phyloP scores from a whole-genome alignment of 2,113 vertebrate genomes.

The Sceloporus undulatus region DNA sequence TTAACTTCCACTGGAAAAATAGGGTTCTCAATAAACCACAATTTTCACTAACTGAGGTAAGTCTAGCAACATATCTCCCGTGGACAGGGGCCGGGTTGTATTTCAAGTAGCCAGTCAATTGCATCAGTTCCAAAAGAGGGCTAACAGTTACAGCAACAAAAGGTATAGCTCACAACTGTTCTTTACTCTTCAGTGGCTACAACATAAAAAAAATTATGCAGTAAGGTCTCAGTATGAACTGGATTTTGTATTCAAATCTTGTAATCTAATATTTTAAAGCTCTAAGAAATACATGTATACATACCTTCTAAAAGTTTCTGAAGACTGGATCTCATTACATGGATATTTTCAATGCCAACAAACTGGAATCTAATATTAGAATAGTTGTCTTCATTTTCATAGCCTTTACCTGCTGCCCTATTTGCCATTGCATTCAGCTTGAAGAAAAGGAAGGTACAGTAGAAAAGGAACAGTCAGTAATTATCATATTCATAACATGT shows the following conservation, averaged over 20 bases:
- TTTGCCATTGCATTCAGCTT: conserved; percentile 97
- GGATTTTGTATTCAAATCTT: not conserved
- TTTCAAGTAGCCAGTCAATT: not conserved
- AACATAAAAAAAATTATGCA: not conserved
- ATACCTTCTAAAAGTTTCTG: conserved; percentile 96
- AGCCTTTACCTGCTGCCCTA: conserved; percentile 97
- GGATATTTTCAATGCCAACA: conserved; percentile 99
- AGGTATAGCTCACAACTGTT: not conserved
- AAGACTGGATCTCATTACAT: conserved; percentile 96
- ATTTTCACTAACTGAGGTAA: too few relatives aligned
- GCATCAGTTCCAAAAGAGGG: not conserved
- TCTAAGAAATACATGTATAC: conserved; percentile 17
- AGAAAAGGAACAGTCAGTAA: not conserved
- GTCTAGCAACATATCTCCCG: too few relatives aligned
- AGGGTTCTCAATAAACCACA: too few relatives aligned
- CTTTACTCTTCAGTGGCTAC: not conserved
- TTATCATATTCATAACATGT: not conserved
- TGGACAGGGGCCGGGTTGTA: not conserved
- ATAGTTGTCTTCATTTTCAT: conserved; percentile 99
- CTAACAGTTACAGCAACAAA: too few relatives aligned
- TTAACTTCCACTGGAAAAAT: too few relatives aligned
- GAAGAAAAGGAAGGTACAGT: conserved; percentile 47
- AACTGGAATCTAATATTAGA: conserved; percentile 99
- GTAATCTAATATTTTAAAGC: not conserved
- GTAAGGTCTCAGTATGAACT: not conserved